A percentile compares a stretch with the other conserved stretches of the same genome.
These are phyloP conservation scores for Plutomurus gul DNA, from an alignment of 1,140 invertebrate species.

Conservation along the genomic window DNA sequence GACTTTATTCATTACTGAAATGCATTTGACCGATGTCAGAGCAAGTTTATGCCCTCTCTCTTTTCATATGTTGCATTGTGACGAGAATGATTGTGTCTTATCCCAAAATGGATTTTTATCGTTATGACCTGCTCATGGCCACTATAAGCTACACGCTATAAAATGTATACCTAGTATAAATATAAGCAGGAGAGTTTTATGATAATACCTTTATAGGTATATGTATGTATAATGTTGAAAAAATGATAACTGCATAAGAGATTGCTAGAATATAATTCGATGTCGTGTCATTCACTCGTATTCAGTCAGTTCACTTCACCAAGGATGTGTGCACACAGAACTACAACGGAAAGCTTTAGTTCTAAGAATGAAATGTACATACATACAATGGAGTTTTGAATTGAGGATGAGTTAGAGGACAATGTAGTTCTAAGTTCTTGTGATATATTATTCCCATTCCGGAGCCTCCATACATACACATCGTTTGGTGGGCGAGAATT, in stretches of 20 bases:
- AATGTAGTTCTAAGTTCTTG: neutral
- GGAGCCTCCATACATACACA: neutral
- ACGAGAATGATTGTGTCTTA: neutral
- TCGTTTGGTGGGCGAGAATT: neutral
- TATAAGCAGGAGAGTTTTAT: neutral
- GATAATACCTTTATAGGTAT: neutral
- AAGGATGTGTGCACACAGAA: neutral
- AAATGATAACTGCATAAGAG: too few species aligned
- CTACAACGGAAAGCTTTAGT: neutral
- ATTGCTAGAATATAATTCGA: neutral
- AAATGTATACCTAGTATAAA: too few species aligned
- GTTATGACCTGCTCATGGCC: neutral
- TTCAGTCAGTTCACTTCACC: neutral
- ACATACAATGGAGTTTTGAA: neutral
- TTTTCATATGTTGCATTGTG: neutral
- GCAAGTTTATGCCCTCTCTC: neutral
- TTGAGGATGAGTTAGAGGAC: neutral
- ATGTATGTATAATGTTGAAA: too few species aligned
- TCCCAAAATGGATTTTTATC: conserved; percentile 15
- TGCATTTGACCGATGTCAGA: neutral
- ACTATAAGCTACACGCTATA: neutral
- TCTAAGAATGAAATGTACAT: neutral
- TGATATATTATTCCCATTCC: neutral
- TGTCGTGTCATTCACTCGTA: neutral
- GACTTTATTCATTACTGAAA: neutral